Evolutionary conservation across 2,888 invertebrate genomes (phyloP).

Genomic region (Agrotis exclamationis): DNA sequence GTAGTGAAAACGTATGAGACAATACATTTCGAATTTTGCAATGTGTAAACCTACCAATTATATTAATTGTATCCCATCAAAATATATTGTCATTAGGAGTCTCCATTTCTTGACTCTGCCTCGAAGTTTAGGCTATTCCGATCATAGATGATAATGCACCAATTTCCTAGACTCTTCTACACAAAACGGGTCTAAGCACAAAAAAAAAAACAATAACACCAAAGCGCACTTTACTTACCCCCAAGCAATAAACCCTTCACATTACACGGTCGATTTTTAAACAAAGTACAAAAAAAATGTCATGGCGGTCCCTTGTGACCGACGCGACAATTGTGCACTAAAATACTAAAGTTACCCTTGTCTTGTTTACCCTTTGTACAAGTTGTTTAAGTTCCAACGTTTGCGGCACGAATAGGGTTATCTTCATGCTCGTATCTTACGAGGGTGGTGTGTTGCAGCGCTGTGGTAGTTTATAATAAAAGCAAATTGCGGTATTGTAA

Average conservation of each 20-base stretch:
- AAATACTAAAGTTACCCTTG: constrained; percentile 60
- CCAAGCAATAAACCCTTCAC: constrained; percentile 59
- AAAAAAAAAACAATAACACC: constrained; percentile 34
- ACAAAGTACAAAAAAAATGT: constrained; percentile 62
- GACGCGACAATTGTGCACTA: constrained; percentile 76
- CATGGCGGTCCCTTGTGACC: constrained; percentile 72
- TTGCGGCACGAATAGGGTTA: constrained; percentile 67
- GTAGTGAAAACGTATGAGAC: too few relatives aligned
- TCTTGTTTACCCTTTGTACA: constrained; percentile 67
- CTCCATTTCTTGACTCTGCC: too few relatives aligned
- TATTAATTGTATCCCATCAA: too few relatives aligned
- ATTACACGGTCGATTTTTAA: constrained; percentile 65
- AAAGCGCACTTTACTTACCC: constrained; percentile 18
- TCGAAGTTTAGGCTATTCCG: too few relatives aligned
- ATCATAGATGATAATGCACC: not conserved
- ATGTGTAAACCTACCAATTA: too few relatives aligned
- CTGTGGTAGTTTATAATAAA: not conserved
- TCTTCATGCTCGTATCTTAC: constrained; percentile 54
- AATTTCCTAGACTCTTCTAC: not conserved
- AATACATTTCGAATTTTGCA: too few relatives aligned
- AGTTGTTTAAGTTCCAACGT: constrained; percentile 67
- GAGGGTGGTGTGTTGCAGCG: constrained; percentile 47
- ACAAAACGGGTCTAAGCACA: not conserved
- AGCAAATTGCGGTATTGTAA: not conserved
- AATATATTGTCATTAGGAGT: too few relatives aligned